These are phyloP conservation scores for Morpho achilles DNA, from an alignment of 2,888 invertebrate species.

Conservation along the genomic window DNA sequence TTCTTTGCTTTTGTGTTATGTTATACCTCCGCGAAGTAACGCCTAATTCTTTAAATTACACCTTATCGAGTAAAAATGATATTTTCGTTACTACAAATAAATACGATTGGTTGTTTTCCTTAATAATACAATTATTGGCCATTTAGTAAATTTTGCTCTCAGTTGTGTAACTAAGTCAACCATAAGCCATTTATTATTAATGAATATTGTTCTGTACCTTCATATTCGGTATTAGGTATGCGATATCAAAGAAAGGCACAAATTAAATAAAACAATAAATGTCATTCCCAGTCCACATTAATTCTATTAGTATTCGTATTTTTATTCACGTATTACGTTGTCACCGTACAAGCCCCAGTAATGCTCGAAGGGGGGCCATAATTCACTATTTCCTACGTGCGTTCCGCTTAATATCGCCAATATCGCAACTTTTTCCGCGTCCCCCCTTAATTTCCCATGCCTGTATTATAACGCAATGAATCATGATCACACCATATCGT, in stretches of 20 bases:
- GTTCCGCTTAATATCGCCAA: constrained; percentile 56
- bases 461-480: constrained; percentile 62
- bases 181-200: neutral
- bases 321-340: constrained; percentile 27
- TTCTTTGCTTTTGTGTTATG: no score
- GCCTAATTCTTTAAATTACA: no score
- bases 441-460: constrained; percentile 46
- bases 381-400: constrained; percentile 50
- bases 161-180: neutral
- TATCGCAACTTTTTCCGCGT: constrained; percentile 54
- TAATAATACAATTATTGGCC: no score
- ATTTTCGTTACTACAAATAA: no score
- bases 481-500: constrained; percentile 48
- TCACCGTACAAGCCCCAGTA: constrained; percentile 39
- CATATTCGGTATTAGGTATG: constrained; percentile 12
- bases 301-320: constrained; percentile 32
- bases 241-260: constrained; percentile 14
- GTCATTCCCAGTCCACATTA: constrained; percentile 30
- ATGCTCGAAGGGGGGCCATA: constrained; percentile 45
- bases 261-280: constrained; percentile 28
- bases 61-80: no score
- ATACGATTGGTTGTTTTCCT: no score
- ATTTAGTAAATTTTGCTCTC: neutral
- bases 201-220: neutral
- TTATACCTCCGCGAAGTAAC: no score